Evolutionary conservation across 2,797 vertebrate species (phyloP).

Genomic region (Gobio occitaniae): DNA sequence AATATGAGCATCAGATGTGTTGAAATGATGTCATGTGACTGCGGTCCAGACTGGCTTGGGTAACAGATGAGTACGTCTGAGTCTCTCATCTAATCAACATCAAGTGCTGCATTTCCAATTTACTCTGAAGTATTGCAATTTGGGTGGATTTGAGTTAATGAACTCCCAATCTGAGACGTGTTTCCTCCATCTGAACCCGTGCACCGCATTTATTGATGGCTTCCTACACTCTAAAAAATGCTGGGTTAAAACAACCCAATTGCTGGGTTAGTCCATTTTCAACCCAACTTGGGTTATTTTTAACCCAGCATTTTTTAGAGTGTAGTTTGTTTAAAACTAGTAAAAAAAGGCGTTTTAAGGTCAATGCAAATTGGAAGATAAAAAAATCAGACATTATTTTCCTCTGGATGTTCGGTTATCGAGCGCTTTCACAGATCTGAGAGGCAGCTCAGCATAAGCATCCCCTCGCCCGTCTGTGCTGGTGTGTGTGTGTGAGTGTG

Average conservation of each 20-base stretch:
- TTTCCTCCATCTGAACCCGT: not conserved
- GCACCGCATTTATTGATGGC: not conserved
- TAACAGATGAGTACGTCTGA: conserved; percentile 23
- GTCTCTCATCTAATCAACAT: conserved; percentile 27
- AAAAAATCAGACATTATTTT: not conserved
- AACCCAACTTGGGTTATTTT: too few relatives aligned
- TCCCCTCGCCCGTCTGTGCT: not conserved
- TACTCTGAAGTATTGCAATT: conserved; percentile 15
- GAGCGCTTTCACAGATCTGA: not conserved
- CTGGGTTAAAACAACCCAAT: too few relatives aligned
- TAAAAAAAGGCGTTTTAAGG: not conserved
- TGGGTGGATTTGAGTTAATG: conserved; percentile 35
- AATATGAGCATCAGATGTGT: not conserved
- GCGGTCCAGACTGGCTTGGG: conserved; percentile 11
- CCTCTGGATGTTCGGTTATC: not conserved
- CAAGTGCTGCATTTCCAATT: conserved; percentile 31
- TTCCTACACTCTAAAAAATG: too few relatives aligned
- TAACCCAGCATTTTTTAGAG: too few relatives aligned
- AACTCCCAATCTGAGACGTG: conserved; percentile 11
- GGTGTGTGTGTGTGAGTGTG: not conserved
- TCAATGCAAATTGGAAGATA: not conserved
- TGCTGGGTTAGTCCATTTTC: too few relatives aligned
- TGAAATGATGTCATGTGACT: conserved; percentile 15
- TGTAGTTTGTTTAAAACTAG: not conserved
- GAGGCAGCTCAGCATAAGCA: not conserved